Conservation (phyloP, 2,797 vertebrate species). For the Pagetopsis macropterus region DNA sequence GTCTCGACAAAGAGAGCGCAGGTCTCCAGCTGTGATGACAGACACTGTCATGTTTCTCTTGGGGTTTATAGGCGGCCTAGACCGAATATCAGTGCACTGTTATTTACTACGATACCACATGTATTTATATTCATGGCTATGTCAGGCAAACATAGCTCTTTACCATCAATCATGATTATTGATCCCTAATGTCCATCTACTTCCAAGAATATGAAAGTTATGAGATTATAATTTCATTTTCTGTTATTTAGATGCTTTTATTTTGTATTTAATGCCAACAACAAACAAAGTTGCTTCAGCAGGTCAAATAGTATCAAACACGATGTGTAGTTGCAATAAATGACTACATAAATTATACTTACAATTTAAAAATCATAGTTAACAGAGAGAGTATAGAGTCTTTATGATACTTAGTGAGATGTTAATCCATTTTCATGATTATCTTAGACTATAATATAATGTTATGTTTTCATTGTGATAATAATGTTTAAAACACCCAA, state of each 20-base stretch:
- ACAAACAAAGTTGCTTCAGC: not conserved
- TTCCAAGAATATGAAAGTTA: constrained; percentile 30
- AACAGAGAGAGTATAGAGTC: not conserved
- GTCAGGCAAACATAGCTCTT: not conserved
- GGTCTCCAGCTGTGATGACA: constrained; percentile 76
- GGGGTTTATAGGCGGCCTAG: constrained; percentile 46
- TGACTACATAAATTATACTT: not conserved
- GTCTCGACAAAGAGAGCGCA: constrained; percentile 74
- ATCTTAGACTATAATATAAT: constrained; percentile 1
- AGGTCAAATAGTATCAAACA: not conserved
- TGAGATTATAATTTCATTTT: constrained; percentile 9
- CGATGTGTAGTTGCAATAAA: not conserved
- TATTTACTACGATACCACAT: constrained; percentile 22
- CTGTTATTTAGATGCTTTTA: not conserved
- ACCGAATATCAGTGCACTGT: constrained; percentile 37
- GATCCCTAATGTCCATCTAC: not conserved
- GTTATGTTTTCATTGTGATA: constrained; percentile 1
- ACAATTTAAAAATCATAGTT: not conserved
- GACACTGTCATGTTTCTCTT: constrained; percentile 68
- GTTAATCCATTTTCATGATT: constrained; percentile 4
- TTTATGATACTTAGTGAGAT: not conserved
- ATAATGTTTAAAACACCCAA: not conserved
- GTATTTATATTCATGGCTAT: not conserved
- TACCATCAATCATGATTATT: constrained; percentile 5
- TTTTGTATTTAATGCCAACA: constrained; percentile 8